A percentile compares a stretch with the other conserved stretches of the same genome.
Conservation (phyloP, 2,888 invertebrate species). For the Dryococelus australis region DNA sequence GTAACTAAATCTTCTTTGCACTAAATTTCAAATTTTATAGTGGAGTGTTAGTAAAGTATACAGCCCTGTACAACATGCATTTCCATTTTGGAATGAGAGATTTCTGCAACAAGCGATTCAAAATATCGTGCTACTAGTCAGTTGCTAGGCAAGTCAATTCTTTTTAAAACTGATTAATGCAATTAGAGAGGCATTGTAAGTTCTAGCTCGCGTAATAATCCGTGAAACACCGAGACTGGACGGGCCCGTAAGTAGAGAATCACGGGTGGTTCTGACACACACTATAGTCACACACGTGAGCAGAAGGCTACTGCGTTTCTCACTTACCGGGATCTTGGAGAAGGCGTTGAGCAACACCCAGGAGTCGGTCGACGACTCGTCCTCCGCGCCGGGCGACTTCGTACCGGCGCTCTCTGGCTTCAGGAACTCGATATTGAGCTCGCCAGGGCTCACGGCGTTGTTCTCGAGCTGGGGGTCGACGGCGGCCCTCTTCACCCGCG, state of each 20-base stretch:
- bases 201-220: no score
- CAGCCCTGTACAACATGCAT: no score
- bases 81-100: no score
- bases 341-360: constrained; percentile 30
- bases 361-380: not conserved
- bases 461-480: not conserved
- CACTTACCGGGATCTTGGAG: constrained; percentile 25
- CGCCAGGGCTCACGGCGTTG: constrained; percentile 18
- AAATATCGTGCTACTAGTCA: no score
- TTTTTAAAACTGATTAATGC: no score
- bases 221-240: no score
- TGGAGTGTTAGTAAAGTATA: no score
- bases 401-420: not conserved
- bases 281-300: not conserved
- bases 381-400: not conserved
- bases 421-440: not conserved
- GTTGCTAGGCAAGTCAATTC: no score
- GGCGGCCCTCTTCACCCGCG: not conserved
- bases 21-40: no score
- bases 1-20: no score
- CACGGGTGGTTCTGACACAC: not conserved
- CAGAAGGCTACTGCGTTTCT: not conserved
- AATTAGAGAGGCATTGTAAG: no score
- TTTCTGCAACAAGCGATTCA: no score
- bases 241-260: not conserved